phyloP scores from a whole-genome alignment of 2,113 vertebrate species.

The Strix uralensis region DNA sequence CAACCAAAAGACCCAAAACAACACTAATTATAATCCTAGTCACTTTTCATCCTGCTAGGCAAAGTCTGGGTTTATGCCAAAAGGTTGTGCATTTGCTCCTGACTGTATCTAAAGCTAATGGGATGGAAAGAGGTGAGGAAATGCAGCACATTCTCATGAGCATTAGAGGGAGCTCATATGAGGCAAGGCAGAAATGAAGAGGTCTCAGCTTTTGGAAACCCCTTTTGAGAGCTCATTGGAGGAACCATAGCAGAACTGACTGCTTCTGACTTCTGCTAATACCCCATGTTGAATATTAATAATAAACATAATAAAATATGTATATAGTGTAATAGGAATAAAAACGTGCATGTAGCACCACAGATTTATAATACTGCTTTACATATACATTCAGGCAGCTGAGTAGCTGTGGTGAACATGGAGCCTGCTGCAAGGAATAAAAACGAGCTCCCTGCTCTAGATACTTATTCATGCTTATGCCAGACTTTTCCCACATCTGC shows the following conservation, averaged over 20 bases:
- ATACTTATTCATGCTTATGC: not conserved
- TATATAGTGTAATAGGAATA: slow-evolving; percentile 63
- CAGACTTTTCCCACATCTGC: not conserved
- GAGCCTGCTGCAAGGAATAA: slow-evolving; percentile 39
- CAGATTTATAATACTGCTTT: slow-evolving; percentile 45
- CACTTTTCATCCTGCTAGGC: not conserved
- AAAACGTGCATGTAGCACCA: slow-evolving; percentile 34
- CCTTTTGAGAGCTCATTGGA: not conserved
- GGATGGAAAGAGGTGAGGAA: not conserved
- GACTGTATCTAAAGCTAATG: not conserved
- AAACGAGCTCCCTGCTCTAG: not conserved
- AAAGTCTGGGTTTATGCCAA: not conserved
- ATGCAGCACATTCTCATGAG: not conserved
- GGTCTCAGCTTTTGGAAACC: not conserved
- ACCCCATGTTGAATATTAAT: slow-evolving; percentile 54
- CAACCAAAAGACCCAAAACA: not conserved
- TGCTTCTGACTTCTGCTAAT: slow-evolving; percentile 63
- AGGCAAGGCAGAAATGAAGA: slow-evolving; percentile 21
- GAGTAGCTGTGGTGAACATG: not conserved
- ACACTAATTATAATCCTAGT: not conserved
- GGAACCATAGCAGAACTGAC: slow-evolving; percentile 56
- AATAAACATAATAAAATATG: slow-evolving; percentile 69
- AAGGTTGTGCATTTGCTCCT: not conserved
- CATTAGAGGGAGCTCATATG: not conserved
- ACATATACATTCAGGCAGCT: slow-evolving; percentile 39